Evolutionary conservation across 2,797 vertebrate species (phyloP).

Genomic region (Lepilemur ruficaudatus): DNA sequence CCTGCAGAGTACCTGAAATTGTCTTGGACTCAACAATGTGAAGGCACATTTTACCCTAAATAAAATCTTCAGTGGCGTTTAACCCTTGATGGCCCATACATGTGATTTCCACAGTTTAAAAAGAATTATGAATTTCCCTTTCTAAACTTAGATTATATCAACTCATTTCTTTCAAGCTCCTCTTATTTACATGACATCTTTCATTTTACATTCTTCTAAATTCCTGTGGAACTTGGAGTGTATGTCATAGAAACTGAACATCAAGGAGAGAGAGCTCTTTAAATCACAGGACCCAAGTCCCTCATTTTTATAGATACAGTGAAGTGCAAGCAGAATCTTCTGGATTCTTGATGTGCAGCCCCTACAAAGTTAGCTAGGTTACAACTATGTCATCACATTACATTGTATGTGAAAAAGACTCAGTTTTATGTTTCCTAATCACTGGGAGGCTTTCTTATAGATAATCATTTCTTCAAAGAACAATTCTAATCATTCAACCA

Average conservation of each 20-base stretch:
- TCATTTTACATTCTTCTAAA: slow-evolving; percentile 14
- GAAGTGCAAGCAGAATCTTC: background rate
- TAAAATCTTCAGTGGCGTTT: background rate
- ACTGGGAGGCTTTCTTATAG: background rate
- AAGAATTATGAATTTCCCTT: background rate
- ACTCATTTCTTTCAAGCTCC: background rate
- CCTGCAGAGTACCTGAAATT: background rate
- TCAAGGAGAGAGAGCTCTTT: background rate
- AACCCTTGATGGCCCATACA: background rate
- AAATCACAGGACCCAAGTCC: background rate
- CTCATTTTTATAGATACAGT: background rate
- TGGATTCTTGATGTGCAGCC: background rate
- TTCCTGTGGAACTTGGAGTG: background rate
- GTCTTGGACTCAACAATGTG: background rate
- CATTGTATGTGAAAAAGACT: background rate
- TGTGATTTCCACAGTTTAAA: background rate
- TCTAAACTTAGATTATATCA: slow-evolving; percentile 25
- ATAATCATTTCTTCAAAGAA: background rate
- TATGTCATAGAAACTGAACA: background rate
- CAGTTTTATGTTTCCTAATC: background rate
- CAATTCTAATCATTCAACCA: slow-evolving; percentile 3
- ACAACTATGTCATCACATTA: background rate
- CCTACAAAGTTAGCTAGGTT: background rate
- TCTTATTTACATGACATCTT: background rate
- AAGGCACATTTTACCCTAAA: background rate